Percentiles rank a stretch among this genome's conserved stretches.
These are phyloP conservation scores for Pachyuromys duprasi DNA, from an alignment of 2,797 vertebrate genomes.

Conservation along the genomic window DNA sequence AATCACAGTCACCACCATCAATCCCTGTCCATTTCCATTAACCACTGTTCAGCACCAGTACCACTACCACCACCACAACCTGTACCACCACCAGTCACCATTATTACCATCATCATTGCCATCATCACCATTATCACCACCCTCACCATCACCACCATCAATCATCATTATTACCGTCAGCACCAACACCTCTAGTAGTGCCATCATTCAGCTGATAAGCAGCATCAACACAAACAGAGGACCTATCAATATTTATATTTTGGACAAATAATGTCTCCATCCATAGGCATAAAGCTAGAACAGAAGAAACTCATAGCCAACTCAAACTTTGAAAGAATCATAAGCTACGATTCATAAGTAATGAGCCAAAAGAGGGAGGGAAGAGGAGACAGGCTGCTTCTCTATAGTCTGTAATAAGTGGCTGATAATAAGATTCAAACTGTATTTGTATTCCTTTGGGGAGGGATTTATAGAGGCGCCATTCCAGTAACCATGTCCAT, in stretches of 20 bases:
- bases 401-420: neutral
- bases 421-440: neutral
- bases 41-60: neutral
- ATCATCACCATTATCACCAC: rapidly evolving
- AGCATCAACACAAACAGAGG: neutral
- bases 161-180: rapidly evolving
- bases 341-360: neutral
- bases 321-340: neutral
- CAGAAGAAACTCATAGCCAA: neutral
- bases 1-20: rapidly evolving
- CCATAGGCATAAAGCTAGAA: neutral
- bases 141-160: rapidly evolving
- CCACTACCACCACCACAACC: neutral
- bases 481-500: neutral
- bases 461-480: neutral
- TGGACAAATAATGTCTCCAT: neutral
- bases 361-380: neutral
- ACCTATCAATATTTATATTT: neutral
- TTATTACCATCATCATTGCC: too few relatives aligned
- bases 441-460: neutral
- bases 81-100: rapidly evolving
- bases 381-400: neutral
- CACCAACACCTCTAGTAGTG: neutral
- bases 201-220: neutral
- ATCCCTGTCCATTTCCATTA: neutral